phyloP scores from a whole-genome alignment of 2,888 invertebrate species.

The Apantesis nais region DNA sequence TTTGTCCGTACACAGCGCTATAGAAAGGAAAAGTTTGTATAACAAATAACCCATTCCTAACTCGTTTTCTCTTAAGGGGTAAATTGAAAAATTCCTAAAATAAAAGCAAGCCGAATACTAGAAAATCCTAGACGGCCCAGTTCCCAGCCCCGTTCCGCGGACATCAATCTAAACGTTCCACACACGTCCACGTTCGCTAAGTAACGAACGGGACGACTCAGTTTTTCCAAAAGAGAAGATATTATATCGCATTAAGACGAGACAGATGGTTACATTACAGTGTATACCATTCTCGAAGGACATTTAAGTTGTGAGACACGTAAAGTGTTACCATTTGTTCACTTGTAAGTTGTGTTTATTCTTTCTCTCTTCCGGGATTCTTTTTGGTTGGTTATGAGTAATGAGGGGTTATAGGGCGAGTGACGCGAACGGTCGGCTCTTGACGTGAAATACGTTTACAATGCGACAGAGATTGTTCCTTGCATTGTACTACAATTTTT shows the following conservation, averaged over 20 bases:
- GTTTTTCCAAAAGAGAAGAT: constrained; percentile 59
- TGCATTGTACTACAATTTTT: constrained; percentile 57
- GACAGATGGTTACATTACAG: constrained; percentile 76
- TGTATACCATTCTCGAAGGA: constrained; percentile 71
- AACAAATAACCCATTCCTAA: constrained; percentile 59
- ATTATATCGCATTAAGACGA: constrained; percentile 70
- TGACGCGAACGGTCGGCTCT: constrained; percentile 63
- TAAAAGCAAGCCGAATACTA: constrained; percentile 53
- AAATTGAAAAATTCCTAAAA: constrained; percentile 71
- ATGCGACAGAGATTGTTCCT: constrained; percentile 65
- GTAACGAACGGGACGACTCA: constrained; percentile 55
- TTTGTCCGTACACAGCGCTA: constrained; percentile 9
- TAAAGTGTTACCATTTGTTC: constrained; percentile 80
- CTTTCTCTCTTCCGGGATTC: constrained; percentile 64
- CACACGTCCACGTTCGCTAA: constrained; percentile 50
- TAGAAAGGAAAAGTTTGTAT: constrained; percentile 33
- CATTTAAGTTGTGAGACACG: constrained; percentile 78
- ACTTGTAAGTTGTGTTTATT: constrained; percentile 76
- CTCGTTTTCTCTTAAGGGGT: constrained; percentile 63
- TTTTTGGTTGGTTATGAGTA: constrained; percentile 74
- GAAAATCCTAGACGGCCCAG: constrained; percentile 55
- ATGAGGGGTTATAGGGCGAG: constrained; percentile 64
- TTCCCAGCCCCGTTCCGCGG: constrained; percentile 36
- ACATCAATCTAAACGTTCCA: constrained; percentile 58
- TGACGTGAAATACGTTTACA: constrained; percentile 67